A percentile compares a stretch with the other conserved stretches of the same genome.
These are phyloP conservation scores for Aphelinus atriplicis DNA, from an alignment of 1,140 invertebrate species.

Conservation along the genomic window DNA sequence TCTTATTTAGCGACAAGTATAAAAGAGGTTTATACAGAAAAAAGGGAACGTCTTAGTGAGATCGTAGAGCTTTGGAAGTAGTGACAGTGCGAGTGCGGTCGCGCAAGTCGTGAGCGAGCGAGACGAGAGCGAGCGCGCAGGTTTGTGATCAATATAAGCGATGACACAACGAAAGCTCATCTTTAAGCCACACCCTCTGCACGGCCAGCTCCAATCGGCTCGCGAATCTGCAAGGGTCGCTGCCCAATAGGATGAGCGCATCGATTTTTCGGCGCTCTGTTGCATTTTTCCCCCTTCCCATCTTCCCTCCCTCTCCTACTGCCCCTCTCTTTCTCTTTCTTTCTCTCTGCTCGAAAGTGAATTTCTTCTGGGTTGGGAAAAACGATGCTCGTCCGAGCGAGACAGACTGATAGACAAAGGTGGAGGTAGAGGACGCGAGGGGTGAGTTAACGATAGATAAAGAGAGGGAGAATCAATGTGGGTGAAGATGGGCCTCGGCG, in stretches of 20 bases:
- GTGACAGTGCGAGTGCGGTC: not conserved
- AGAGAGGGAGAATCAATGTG: conserved; percentile 56
- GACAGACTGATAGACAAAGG: conserved; percentile 31
- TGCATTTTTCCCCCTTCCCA: not conserved
- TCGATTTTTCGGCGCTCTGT: conserved; percentile 59
- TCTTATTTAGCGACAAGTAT: no score
- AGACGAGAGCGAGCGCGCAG: conserved; percentile 36
- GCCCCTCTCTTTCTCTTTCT: not conserved
- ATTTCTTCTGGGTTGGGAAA: conserved; percentile 55
- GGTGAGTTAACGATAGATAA: conserved; percentile 38
- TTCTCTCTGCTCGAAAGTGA: conserved; percentile 55
- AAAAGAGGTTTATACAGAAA: no score
- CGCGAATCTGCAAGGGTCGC: conserved; percentile 20
- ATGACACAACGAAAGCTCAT: conserved; percentile 67
- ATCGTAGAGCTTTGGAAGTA: not conserved
- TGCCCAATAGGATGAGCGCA: conserved; percentile 54
- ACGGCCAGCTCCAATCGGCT: conserved; percentile 44
- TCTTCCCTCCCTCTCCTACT: conserved; percentile 13
- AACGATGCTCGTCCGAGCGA: not conserved
- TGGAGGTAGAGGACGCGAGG: conserved; percentile 34
- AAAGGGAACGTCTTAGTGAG: no score
- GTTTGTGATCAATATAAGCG: conserved; percentile 64
- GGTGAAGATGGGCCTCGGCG: conserved; percentile 46
- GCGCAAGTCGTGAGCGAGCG: conserved; percentile 34
- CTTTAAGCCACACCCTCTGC: conserved; percentile 62